Evolutionary conservation across 1,140 invertebrate genomes (phyloP).

Genomic region (Euura lappo): DNA sequence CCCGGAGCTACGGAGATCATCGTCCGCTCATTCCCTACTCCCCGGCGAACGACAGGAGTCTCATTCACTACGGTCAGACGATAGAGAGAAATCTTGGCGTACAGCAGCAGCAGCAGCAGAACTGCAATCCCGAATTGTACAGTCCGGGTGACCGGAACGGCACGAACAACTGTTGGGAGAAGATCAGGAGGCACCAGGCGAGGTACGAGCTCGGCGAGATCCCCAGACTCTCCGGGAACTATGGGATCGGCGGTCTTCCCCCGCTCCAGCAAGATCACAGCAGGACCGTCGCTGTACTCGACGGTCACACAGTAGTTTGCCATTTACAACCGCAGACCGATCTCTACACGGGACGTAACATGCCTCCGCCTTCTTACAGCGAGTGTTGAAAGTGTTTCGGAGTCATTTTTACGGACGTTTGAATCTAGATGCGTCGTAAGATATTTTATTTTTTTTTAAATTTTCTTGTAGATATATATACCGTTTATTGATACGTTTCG

Average conservation of each 20-base stretch:
- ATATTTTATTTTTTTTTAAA: too few species aligned
- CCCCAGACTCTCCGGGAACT: slow-evolving; percentile 57
- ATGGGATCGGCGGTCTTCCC: slow-evolving; percentile 53
- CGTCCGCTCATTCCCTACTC: slow-evolving; percentile 76
- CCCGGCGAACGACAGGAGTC: slow-evolving; percentile 63
- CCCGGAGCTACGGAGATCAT: slow-evolving; percentile 81
- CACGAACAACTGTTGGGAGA: slow-evolving; percentile 66
- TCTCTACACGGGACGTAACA: slow-evolving; percentile 62
- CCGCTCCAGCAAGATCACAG: slow-evolving; percentile 63
- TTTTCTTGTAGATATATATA: too few species aligned
- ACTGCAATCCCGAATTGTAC: slow-evolving; percentile 47
- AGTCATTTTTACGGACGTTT: too few species aligned
- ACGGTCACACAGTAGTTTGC: slow-evolving; percentile 83
- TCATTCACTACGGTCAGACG: slow-evolving; percentile 57
- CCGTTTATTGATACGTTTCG: background rate
- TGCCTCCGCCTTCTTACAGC: slow-evolving; percentile 66
- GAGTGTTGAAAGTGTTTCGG: slow-evolving; percentile 56
- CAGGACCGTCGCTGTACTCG: slow-evolving; percentile 77
- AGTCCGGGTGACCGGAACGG: slow-evolving; percentile 51
- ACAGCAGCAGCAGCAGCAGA: slow-evolving; percentile 22
- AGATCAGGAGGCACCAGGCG: slow-evolving; percentile 52
- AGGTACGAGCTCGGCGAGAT: slow-evolving; percentile 59
- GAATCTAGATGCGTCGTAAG: too few species aligned
- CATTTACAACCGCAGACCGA: slow-evolving; percentile 74
- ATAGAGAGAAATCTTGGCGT: slow-evolving; percentile 38